Percentiles rank a stretch among this genome's conserved stretches.
Evolutionary conservation across 92 coral and sea anemone species (phyloP).

Genomic region (Isaurus tuberculatus): DNA sequence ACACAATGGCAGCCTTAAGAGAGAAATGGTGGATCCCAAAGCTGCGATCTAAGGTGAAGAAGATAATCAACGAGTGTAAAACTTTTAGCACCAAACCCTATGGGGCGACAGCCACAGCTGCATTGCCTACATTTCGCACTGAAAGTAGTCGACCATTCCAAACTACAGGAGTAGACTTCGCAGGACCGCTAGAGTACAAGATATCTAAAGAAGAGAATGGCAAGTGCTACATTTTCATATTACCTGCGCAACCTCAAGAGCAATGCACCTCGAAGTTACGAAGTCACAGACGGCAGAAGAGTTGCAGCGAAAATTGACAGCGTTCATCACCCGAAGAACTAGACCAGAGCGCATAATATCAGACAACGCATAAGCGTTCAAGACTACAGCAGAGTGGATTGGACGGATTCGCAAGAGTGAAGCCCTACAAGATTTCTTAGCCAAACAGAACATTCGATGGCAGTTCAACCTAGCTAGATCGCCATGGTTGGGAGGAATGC

Average conservation of each 20-base stretch:
- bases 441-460: constrained; percentile 35
- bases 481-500: constrained; percentile 68
- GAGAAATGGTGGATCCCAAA: constrained; percentile 73
- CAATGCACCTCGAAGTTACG: constrained; percentile 61
- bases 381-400: constrained; percentile 66
- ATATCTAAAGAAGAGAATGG: constrained; percentile 55
- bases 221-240: constrained; percentile 59
- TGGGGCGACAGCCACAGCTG: constrained; percentile 58
- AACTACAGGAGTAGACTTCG: constrained; percentile 47
- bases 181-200: constrained; percentile 47
- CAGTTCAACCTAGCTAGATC: constrained; percentile 52
- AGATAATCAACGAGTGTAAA: constrained; percentile 58
- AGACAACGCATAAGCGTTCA: constrained; percentile 61
- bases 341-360: constrained; percentile 57
- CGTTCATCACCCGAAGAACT: constrained; percentile 54
- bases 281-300: constrained; percentile 77
- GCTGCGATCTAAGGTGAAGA: constrained; percentile 69
- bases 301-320: constrained; percentile 51
- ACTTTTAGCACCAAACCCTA: constrained; percentile 58
- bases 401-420: constrained; percentile 59
- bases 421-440: constrained; percentile 48
- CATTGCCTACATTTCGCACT: constrained; percentile 51
- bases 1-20: constrained; percentile 75
- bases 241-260: constrained; percentile 69
- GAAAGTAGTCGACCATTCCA: constrained; percentile 30